Conservation (phyloP, 1,140 invertebrate species). For the Bilobella aurantiaca region DNA sequence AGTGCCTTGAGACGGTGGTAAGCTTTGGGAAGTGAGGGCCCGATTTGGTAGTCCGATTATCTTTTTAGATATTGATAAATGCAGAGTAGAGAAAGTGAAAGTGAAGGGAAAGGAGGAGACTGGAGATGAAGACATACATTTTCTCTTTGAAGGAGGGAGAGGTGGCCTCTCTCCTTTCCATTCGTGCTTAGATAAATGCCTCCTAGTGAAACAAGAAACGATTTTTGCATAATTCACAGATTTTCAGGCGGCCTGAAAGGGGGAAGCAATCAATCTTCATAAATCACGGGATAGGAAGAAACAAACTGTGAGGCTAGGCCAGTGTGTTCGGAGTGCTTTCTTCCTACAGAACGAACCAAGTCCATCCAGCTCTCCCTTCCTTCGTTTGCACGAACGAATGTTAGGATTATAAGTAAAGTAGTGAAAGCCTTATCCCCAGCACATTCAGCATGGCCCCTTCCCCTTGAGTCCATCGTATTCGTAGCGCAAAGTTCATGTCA, state of each 20-base stretch:
- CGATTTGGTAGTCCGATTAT: conserved; percentile 15
- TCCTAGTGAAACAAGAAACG: conserved; percentile 26
- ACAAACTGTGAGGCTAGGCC: background rate
- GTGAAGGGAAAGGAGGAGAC: background rate
- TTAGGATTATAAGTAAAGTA: background rate
- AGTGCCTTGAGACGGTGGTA: no score
- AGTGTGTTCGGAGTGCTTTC: background rate
- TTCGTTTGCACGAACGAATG: background rate
- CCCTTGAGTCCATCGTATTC: no score
- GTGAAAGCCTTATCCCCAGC: no score
- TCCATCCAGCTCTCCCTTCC: background rate
- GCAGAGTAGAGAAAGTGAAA: background rate
- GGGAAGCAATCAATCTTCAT: conserved; percentile 36
- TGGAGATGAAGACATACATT: background rate
- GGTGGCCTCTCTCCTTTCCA: background rate
- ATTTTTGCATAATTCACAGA: conserved; percentile 15
- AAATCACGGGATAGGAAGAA: conserved; percentile 25
- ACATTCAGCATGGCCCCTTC: no score
- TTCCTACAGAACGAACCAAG: background rate
- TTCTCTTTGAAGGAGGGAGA: background rate
- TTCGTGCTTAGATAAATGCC: conserved; percentile 18
- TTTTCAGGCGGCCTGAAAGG: conserved; percentile 10
- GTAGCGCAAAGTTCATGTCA: no score
- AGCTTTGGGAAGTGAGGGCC: background rate
- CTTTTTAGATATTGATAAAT: conserved; percentile 19